Evolutionary conservation across 2,888 invertebrate genomes (phyloP), one percentile per base, ranked within the genome.

Genomic region (Apoderus coryli): DNA sequence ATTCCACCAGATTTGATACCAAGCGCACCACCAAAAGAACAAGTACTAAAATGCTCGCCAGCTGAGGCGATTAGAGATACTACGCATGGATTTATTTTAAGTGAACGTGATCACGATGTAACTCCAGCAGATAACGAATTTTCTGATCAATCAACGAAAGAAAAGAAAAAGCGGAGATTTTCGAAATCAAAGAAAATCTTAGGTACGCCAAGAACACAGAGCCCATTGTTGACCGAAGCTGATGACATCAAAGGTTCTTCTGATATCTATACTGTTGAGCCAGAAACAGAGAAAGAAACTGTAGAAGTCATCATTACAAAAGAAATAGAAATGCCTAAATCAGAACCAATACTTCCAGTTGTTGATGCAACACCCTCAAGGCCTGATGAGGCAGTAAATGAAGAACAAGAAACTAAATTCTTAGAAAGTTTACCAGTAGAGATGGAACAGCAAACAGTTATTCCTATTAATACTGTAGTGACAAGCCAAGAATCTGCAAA

Each of bases 111-210:
- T n/a, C n/a, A n/a, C n/a, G n/a, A n/a, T n/a, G n/a, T n/a, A n/a
- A n/a, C n/a, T n/a, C n/a, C n/a, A n/a, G n/a, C n/a, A n/a, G n/a
- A n/a, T n/a, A n/a, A n/a, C n/a, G n/a, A n/a, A n/a, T n/a, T n/a
- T n/a, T n/a, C n/a, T n/a, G n/a, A n/a, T n/a, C n/a, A n/a, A n/a
- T n/a, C n/a, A n/a, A n/a, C n/a, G 12, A 29, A 37, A 2, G 37
- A 38, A 33, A 22, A 27, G 28, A 42, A 41, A 36, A 50, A 50
- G 35, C 35, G 46, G 14, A 31, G 43, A 31, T 29, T 34, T 16
- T 25, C 38, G 14, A 38, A 37, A 27, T 26, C 36, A 16, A 34
- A 38, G 26, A 38, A 37, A 16, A 27, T 36, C 6, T 19, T 27
- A 22, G 40, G 35, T 22, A 38, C 37, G 15, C 41, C 40, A 12